These are phyloP conservation scores for Hephaestus fuliginosus DNA, from an alignment of 2,797 vertebrate species.

Conservation along the genomic window DNA sequence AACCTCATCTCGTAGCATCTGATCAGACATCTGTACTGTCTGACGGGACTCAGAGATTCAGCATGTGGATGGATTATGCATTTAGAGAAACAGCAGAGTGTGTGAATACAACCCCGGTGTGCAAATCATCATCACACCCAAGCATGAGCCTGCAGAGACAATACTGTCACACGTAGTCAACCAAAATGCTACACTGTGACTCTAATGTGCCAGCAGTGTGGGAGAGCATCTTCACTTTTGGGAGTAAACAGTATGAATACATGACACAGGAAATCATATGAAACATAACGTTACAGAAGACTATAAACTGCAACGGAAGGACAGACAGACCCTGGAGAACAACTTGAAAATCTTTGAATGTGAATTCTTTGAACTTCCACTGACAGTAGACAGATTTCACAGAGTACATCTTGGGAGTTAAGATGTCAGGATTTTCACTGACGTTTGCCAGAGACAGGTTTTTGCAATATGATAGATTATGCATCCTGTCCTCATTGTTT, in stretches of 20 bases:
- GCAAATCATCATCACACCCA: slow-evolving; percentile 28
- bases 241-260: slow-evolving; percentile 50
- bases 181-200: slow-evolving; percentile 24
- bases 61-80: slow-evolving; percentile 19
- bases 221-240: neutral
- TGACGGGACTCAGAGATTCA: slow-evolving; percentile 28
- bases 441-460: slow-evolving; percentile 32
- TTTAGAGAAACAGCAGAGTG: slow-evolving; percentile 25
- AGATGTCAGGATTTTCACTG: slow-evolving; percentile 42
- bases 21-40: slow-evolving; percentile 14
- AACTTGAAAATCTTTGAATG: slow-evolving; percentile 48
- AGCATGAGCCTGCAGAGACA: slow-evolving; percentile 27
- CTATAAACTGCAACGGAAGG: slow-evolving; percentile 34
- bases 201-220: slow-evolving; percentile 23
- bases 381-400: slow-evolving; percentile 35
- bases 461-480: slow-evolving; percentile 36
- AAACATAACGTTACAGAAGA: slow-evolving; percentile 40
- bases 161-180: slow-evolving; percentile 29
- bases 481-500: slow-evolving; percentile 10
- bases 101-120: slow-evolving; percentile 5
- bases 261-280: slow-evolving; percentile 43
- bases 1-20: slow-evolving; percentile 26
- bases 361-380: slow-evolving; percentile 37
- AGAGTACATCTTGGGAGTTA: slow-evolving; percentile 16
- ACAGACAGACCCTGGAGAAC: slow-evolving; percentile 49